A percentile compares a stretch with the other conserved stretches of the same genome.
These are phyloP conservation scores for Prosapia bicincta DNA, from an alignment of 2,888 invertebrate species.

Conservation along the genomic window DNA sequence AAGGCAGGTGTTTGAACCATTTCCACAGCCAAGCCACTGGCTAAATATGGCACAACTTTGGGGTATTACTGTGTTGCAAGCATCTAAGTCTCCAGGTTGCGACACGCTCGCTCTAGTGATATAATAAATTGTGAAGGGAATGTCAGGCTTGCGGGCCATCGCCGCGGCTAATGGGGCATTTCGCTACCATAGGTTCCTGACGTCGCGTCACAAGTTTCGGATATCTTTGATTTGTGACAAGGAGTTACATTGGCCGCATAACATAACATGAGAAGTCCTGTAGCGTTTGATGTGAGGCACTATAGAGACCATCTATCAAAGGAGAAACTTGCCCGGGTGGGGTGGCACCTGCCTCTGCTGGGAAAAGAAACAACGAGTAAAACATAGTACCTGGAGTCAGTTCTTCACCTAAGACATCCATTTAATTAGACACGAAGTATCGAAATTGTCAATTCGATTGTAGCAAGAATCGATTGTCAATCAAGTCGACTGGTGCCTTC, in stretches of 20 bases:
- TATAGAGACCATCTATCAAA: not conserved
- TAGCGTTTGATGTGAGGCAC: not conserved
- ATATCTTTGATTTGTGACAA: not conserved
- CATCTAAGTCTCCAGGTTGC: not conserved
- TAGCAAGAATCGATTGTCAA: conserved; percentile 28
- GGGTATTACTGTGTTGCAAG: too few relatives aligned
- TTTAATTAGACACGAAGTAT: conserved; percentile 29
- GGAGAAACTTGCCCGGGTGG: not conserved
- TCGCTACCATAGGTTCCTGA: not conserved
- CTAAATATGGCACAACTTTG: too few relatives aligned
- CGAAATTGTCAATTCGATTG: conserved; percentile 29
- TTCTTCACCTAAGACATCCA: conserved; percentile 29
- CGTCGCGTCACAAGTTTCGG: not conserved
- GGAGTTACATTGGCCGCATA: not conserved
- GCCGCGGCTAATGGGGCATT: not conserved
- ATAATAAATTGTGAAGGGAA: not conserved
- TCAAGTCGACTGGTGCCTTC: conserved; percentile 21
- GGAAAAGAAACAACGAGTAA: conserved; percentile 20
- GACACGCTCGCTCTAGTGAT: not conserved
- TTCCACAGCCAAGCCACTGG: too few relatives aligned
- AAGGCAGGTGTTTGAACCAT: too few relatives aligned
- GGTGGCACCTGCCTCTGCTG: conserved; percentile 18
- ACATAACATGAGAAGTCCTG: not conserved
- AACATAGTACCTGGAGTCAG: conserved; percentile 23
- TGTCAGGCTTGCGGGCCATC: not conserved